phyloP scores from a whole-genome alignment of 2,113 vertebrate species.

The Odontesthes bonariensis region DNA sequence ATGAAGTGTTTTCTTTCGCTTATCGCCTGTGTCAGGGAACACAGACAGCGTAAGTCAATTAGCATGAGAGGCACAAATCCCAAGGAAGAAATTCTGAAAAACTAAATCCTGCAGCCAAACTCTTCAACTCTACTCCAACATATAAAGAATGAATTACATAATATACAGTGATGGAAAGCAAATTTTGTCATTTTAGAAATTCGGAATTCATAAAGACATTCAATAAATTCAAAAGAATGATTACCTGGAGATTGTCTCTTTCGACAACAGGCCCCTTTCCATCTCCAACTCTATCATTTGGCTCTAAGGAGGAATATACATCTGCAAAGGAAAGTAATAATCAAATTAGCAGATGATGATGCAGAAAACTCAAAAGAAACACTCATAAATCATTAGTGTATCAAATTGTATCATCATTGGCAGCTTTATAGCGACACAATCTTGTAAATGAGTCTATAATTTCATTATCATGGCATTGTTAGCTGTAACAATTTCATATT shows the following conservation, averaged over 20 bases:
- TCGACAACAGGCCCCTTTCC: constrained; percentile 76
- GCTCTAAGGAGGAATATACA: constrained; percentile 79
- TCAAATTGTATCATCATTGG: neutral
- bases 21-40: constrained; percentile 69
- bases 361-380: neutral
- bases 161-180: no score
- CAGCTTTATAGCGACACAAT: neutral
- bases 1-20: constrained; percentile 85
- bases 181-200: no score
- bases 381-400: neutral
- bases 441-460: neutral
- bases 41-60: constrained; percentile 19
- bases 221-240: constrained; percentile 3
- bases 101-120: neutral
- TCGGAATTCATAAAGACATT: neutral
- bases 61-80: constrained; percentile 19
- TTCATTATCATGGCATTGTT: no score
- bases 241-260: constrained; percentile 81
- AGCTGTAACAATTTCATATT: no score
- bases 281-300: constrained; percentile 79
- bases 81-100: neutral
- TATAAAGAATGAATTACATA: no score
- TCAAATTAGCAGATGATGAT: neutral
- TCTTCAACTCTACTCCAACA: neutral
- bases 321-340: constrained; percentile 63